Evolutionary conservation across 1,140 invertebrate species (phyloP).

Genomic region (Zaprionus kolodkinae): DNA sequence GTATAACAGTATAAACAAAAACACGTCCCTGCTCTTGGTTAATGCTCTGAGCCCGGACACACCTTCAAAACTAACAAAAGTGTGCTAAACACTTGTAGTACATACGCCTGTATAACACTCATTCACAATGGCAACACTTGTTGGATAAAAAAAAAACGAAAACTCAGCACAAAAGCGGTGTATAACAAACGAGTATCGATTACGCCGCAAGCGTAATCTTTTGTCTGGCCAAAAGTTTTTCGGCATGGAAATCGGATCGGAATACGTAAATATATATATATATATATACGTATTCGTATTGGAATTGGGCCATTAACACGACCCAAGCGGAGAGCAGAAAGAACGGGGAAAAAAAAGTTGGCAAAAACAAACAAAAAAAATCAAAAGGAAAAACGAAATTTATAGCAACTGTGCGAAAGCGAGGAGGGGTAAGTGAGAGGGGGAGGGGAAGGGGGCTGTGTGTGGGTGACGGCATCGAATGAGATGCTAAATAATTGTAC

Average conservation of each 20-base stretch:
- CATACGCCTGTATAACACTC: not conserved
- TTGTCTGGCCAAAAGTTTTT: conserved; percentile 22
- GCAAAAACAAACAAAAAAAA: conserved; percentile 31
- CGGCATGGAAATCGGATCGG: conserved; percentile 15
- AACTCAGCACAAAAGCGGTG: not conserved
- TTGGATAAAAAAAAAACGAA: not conserved
- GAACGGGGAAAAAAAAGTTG: conserved; percentile 27
- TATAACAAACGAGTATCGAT: conserved; percentile 31
- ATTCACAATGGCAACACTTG: not conserved
- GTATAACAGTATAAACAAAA: not conserved
- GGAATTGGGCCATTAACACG: conserved; percentile 53
- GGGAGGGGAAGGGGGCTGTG: not conserved
- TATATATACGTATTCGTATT: not conserved
- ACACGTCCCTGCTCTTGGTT: not conserved
- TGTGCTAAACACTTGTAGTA: not conserved
- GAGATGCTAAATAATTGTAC: conserved; percentile 32
- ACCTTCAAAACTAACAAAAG: not conserved
- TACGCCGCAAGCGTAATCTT: conserved; percentile 20
- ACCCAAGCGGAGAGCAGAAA: not conserved
- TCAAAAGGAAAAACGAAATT: conserved; percentile 38
- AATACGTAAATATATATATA: not conserved
- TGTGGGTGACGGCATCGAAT: conserved; percentile 13
- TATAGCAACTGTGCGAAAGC: conserved; percentile 27
- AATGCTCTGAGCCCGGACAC: not conserved
- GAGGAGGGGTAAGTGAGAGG: not conserved